Evolutionary conservation across 92 coral and sea anemone genomes (phyloP).

Genomic region (Umimayanthus kanabou): DNA sequence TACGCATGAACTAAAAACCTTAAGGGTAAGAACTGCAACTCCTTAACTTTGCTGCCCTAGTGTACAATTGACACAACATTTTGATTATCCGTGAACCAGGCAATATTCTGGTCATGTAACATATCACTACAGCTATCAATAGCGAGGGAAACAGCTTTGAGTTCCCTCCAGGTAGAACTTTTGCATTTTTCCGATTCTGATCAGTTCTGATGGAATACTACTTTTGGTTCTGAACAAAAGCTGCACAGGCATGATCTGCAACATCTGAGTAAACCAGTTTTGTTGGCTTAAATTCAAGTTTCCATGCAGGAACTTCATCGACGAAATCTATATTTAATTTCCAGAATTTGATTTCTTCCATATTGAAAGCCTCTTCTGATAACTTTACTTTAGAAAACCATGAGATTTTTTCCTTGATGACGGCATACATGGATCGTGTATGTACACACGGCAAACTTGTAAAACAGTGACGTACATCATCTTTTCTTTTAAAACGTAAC

Average conservation of each 20-base stretch:
- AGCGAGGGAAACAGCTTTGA: slow-evolving; percentile 19
- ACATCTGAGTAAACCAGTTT: not conserved
- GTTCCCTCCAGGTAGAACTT: slow-evolving; percentile 13
- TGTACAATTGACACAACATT: slow-evolving; percentile 23
- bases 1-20: too few relatives aligned
- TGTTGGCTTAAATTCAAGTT: not conserved
- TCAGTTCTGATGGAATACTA: not conserved
- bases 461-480: too few relatives aligned
- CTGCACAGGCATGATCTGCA: slow-evolving; percentile 19
- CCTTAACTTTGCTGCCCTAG: slow-evolving; percentile 16
- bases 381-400: not conserved
- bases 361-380: too few relatives aligned
- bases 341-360: slow-evolving; percentile 41
- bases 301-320: slow-evolving; percentile 24
- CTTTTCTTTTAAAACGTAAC: too few relatives aligned
- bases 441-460: too few relatives aligned
- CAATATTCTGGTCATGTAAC: not conserved
- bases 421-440: not conserved
- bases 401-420: slow-evolving; percentile 5
- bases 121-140: too few relatives aligned
- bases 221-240: too few relatives aligned
- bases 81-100: not conserved
- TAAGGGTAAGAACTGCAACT: too few relatives aligned
- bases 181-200: slow-evolving; percentile 3
- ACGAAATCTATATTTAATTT: slow-evolving; percentile 19